A percentile compares a stretch with the other conserved stretches of the same genome.
phyloP scores from a whole-genome alignment of 2,797 vertebrate genomes.

The Micrastur ruficollis region DNA sequence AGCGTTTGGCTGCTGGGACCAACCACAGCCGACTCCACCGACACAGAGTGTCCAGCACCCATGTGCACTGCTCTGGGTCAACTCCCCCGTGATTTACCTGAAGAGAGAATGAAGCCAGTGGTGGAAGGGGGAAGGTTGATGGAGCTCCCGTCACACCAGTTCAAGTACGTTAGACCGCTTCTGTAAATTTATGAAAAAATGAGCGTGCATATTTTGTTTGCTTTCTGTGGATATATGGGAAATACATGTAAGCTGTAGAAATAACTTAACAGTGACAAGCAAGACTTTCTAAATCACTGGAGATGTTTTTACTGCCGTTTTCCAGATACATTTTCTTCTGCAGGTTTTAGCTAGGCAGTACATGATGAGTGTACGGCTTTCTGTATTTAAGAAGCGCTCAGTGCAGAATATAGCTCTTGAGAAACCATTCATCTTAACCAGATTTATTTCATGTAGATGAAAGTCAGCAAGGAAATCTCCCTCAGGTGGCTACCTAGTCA shows the following conservation, averaged over 20 bases:
- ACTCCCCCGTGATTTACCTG: neutral
- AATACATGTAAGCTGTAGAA: neutral
- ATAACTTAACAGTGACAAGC: neutral
- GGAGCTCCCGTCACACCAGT: neutral
- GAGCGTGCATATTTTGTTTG: neutral
- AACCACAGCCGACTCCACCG: neutral
- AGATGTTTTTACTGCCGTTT: neutral
- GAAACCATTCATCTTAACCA: neutral
- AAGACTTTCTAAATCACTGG: neutral
- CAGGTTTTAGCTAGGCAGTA: neutral
- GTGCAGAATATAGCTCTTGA: neutral
- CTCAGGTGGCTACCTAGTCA: neutral
- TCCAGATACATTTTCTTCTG: neutral
- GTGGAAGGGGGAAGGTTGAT: neutral
- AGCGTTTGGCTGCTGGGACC: neutral
- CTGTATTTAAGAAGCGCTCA: neutral
- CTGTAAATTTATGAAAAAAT: neutral
- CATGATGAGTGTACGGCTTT: neutral
- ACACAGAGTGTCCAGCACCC: neutral
- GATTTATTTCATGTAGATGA: neutral
- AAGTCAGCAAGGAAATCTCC: neutral
- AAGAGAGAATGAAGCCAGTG: neutral
- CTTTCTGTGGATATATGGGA: neutral
- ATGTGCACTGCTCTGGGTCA: neutral
- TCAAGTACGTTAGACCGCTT: neutral